Base-by-base conservation (phyloP, 1,140 invertebrate genomes). In the Macrocentrus cingulum region DNA sequence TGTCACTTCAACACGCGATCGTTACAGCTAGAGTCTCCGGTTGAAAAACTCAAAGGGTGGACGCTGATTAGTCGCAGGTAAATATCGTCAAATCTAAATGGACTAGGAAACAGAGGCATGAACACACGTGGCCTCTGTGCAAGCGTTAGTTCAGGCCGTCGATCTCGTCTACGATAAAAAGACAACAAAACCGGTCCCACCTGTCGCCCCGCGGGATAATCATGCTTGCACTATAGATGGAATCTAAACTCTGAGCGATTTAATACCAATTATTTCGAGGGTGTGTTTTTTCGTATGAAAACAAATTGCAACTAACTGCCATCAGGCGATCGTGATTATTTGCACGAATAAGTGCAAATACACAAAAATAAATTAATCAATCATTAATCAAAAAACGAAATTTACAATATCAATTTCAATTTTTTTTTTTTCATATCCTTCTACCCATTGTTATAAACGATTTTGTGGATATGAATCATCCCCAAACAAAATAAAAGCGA, bases 191-290 rank as follows among this genome's bases (percentile, higher is more conserved):
- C 61, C 56, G 56, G 61, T 59, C 57, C 37, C 61, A 62, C 61
- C 61, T 62, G 61, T 62, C 61, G 56, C 52, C 32, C 56, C 37
- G 37, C 39, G 23, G 36, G 61, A 56, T 59, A 62, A 62, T 59
- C 61, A 62, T 56, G 56, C 19, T 53, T 48, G 22, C 23, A 51
- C n/a, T n/a, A n/a, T 16, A 62, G 61, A 62, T 62, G 37, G 20
- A 45, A 62, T 62, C 61, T 56, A 59, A 48, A 25, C 41, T 46
- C 19, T 19, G 55, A n/a, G 52, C 56, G 61, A 62, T 62, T 62
- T 62, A 62, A 62, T 63, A 63, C 57, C 57, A 63, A 63, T 63
- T 63, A 63, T 63, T 63, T 53, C 51, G 50, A 54, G 56, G 56
- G 52, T 22, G 46, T 58, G 42, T 20, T 48, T 25, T 41, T 44